These are phyloP conservation scores for Marmota flaviventris DNA, from an alignment of 2,113 vertebrate species.

Conservation along the genomic window DNA sequence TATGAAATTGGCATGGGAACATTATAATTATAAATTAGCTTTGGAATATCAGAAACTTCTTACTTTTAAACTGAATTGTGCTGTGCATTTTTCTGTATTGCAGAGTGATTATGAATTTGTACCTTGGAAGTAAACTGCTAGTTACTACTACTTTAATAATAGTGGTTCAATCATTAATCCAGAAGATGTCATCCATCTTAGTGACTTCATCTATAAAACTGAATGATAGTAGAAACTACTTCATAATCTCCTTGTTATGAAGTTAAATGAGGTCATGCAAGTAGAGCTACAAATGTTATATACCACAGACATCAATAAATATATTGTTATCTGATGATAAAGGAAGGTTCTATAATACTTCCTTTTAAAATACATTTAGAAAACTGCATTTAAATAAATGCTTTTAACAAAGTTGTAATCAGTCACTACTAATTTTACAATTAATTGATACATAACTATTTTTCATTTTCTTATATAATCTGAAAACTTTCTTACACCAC, in stretches of 20 bases:
- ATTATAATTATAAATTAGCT: not conserved
- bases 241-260: not conserved
- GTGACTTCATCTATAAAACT: not conserved
- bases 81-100: not conserved
- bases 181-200: not conserved
- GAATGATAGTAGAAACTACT: not conserved
- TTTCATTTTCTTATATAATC: not conserved
- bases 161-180: not conserved
- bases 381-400: not conserved
- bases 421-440: not conserved
- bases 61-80: not conserved
- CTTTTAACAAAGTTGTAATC: not conserved
- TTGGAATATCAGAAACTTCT: not conserved
- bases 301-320: not conserved
- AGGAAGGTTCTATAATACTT: not conserved
- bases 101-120: not conserved
- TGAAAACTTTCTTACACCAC: not conserved
- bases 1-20: not conserved
- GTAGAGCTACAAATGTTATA: not conserved
- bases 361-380: not conserved
- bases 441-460: not conserved
- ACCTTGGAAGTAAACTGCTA: not conserved
- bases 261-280: not conserved
- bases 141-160: not conserved
- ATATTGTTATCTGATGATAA: not conserved